Evolutionary conservation across 2,797 vertebrate genomes (phyloP), one percentile per base, ranked within the genome.

Genomic region (Chlorospingus flavigularis): DNA sequence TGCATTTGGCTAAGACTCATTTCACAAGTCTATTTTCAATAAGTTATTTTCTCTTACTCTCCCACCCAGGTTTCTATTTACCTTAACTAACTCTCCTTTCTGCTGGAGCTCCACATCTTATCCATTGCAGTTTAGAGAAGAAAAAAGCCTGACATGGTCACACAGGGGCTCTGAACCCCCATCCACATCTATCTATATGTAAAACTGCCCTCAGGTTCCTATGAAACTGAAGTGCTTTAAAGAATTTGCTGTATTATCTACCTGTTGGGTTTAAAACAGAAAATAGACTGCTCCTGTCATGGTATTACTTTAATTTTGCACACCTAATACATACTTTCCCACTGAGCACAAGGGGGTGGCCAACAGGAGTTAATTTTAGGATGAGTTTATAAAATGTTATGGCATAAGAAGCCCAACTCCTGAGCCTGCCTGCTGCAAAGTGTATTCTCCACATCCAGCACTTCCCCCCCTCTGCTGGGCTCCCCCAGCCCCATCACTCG

Each of bases 401-500:
- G 37, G 51, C 13, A 3, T 14, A 30, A 87, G 67, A 78, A 79
- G 48, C 43, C 60, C 31, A 43, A 26, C 26, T 53, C 39, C 33
- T 50, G 68, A 55, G 40, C 33, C 61, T 73, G 35, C 43, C 67
- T 60, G 75, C 30, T 23, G 1, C 15, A n/a, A 33, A 68, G 47
- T 42, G 13, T 26, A 6, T 40, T 73, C 33, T 53, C 28, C 61
- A 61, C 1, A 9, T 11, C 28, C 74, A 58, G 24, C 6, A 18
- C 58, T 26, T 51, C 31, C 7, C 55, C 18, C 18, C 17, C 37
- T 57, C 81, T 55, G n/a, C 45, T 0, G 0, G 35, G 31, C 40
- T 73, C 76, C 0, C 1, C 63, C 23, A 6, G 57, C 45, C 25
- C 0, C 0, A n/a, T 42, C 10, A 53, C 39, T 50, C 0, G 0